A percentile compares a stretch with the other conserved stretches of the same genome.
These are phyloP conservation scores for Xiphias gladius DNA, from an alignment of 2,113 vertebrate genomes.

Conservation along the genomic window DNA sequence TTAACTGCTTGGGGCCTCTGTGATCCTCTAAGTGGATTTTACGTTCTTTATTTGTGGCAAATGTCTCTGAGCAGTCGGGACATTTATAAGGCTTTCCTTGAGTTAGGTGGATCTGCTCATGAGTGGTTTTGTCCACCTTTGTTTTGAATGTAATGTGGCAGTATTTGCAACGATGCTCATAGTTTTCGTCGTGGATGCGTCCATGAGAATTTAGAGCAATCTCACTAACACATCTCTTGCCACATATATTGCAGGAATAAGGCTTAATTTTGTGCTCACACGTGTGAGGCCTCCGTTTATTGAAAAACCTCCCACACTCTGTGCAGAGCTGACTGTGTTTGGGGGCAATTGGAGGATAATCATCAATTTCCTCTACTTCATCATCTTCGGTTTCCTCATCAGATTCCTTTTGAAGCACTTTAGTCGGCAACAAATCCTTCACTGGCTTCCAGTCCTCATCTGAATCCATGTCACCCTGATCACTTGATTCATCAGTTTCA, in stretches of 20 bases:
- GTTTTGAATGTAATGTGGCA: constrained; percentile 62
- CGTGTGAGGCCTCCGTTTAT: constrained; percentile 37
- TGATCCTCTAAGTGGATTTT: constrained; percentile 52
- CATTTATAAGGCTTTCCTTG: constrained; percentile 66
- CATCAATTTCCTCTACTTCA: not conserved
- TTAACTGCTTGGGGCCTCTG: constrained; percentile 41
- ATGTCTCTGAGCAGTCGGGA: constrained; percentile 54
- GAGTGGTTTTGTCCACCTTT: constrained; percentile 61
- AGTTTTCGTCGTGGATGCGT: constrained; percentile 55
- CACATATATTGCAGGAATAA: constrained; percentile 68
- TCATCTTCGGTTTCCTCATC: not conserved
- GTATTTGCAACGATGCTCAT: constrained; percentile 68
- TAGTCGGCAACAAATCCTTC: not conserved
- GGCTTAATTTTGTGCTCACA: constrained; percentile 70
- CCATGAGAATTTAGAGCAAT: constrained; percentile 45
- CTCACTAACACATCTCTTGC: constrained; percentile 56
- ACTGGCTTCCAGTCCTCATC: constrained; percentile 30
- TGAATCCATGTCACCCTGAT: constrained; percentile 4
- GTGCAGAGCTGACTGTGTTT: constrained; percentile 56
- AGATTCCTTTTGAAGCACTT: not conserved
- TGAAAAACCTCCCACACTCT: constrained; percentile 65
- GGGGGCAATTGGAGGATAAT: not conserved
- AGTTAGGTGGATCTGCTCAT: constrained; percentile 52
- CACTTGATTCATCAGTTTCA: not conserved
- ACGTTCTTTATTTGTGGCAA: constrained; percentile 42